A percentile compares a stretch with the other conserved stretches of the same genome.
Evolutionary conservation across 2,888 invertebrate genomes (phyloP).

Genomic region (Microctonus brassicae): DNA sequence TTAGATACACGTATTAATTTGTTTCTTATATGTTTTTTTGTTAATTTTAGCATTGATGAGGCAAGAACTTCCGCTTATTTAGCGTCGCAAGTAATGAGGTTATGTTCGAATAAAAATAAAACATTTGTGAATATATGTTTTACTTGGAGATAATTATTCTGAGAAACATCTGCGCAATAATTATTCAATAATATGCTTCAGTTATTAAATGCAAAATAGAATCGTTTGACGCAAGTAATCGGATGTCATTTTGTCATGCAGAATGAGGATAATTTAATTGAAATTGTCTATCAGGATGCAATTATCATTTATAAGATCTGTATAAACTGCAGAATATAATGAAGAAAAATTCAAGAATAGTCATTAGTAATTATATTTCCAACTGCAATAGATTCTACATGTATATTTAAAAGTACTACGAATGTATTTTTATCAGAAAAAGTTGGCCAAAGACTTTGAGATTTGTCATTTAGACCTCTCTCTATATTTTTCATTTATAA

Average conservation of each 20-base stretch:
- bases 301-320: background rate
- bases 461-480: constrained; percentile 44
- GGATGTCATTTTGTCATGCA: background rate
- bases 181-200: background rate
- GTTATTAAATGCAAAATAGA: background rate
- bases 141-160: too few species aligned
- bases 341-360: too few species aligned
- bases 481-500: constrained; percentile 8
- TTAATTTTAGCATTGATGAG: too few species aligned
- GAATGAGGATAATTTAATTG: constrained; percentile 27
- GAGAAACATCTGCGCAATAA: background rate
- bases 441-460: constrained; percentile 42
- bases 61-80: too few species aligned
- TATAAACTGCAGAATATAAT: background rate
- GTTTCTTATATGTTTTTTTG: too few species aligned
- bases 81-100: too few species aligned
- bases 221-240: constrained; percentile 16
- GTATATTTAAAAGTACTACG: background rate
- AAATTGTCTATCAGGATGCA: background rate
- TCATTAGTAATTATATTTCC: constrained; percentile 4
- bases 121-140: too few species aligned
- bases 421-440: constrained; percentile 33
- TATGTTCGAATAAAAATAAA: too few species aligned
- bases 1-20: too few species aligned
- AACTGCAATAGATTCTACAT: background rate